These are phyloP conservation scores for Tachyglossus aculeatus DNA, from an alignment of 2,797 vertebrate genomes.

Conservation along the genomic window DNA sequence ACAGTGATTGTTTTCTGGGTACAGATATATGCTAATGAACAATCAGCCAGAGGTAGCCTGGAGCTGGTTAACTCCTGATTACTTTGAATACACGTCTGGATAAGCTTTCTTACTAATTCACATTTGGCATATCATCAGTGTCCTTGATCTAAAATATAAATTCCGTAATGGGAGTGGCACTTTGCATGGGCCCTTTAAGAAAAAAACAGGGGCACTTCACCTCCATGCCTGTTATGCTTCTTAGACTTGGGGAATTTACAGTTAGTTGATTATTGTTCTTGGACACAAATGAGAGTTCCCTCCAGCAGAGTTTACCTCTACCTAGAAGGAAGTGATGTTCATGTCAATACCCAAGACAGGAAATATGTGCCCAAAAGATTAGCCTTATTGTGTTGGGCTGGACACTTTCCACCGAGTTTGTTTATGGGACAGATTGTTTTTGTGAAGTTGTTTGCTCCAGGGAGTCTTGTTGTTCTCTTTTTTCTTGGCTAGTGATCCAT, in stretches of 20 bases:
- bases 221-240: not conserved
- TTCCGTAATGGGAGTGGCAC: not conserved
- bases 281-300: conserved; percentile 12
- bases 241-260: not conserved
- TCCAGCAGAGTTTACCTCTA: conserved; percentile 28
- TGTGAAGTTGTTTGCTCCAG: conserved; percentile 45
- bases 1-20: too few species aligned
- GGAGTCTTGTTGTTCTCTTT: conserved; percentile 18
- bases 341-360: conserved; percentile 62
- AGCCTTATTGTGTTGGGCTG: conserved; percentile 66
- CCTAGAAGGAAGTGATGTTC: conserved; percentile 59
- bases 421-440: conserved; percentile 60
- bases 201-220: not conserved
- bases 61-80: too few species aligned
- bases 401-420: conserved; percentile 50
- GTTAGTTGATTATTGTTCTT: conserved; percentile 48
- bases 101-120: too few species aligned
- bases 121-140: not conserved
- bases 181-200: conserved; percentile 3
- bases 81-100: too few species aligned
- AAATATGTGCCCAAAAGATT: conserved; percentile 73
- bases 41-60: too few species aligned
- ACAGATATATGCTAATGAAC: too few species aligned
- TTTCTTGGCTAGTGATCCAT: conserved; percentile 15
- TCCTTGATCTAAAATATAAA: not conserved